Conservation (phyloP, 2,888 invertebrate genomes). For the Machimus atricapillus region DNA sequence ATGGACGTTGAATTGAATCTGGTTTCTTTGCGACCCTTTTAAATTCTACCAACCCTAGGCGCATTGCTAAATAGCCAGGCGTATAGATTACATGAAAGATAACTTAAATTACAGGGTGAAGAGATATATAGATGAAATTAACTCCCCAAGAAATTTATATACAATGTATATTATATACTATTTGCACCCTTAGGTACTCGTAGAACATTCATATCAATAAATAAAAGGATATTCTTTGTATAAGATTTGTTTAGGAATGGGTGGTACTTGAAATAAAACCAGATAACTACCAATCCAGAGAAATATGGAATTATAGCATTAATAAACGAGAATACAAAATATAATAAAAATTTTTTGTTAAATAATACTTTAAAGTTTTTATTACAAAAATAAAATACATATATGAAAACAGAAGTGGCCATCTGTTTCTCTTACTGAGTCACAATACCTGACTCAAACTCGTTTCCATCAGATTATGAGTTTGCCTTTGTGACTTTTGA, state of each 20-base stretch:
- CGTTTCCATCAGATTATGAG: not conserved
- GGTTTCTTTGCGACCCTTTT: not conserved
- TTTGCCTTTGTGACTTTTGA: not conserved
- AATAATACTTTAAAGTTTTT: not conserved
- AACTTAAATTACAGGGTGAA: slow-evolving; percentile 31
- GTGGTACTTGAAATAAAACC: not conserved
- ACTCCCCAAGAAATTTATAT: not conserved
- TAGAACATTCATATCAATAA: not conserved
- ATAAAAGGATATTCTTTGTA: not conserved
- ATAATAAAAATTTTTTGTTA: not conserved
- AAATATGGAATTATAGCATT: not conserved
- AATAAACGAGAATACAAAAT: not conserved
- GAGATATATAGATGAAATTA: slow-evolving; percentile 25
- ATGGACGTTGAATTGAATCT: not conserved
- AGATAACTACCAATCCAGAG: not conserved
- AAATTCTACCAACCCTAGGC: not conserved
- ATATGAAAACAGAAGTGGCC: not conserved
- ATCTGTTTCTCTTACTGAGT: not conserved
- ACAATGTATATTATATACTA: not conserved
- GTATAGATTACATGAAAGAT: slow-evolving; percentile 39
- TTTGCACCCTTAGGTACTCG: not conserved
- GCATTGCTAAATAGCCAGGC: not conserved
- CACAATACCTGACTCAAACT: not conserved
- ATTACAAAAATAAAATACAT: not conserved
- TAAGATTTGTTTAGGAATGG: not conserved